Evolutionary conservation across 1,140 invertebrate genomes (phyloP).

Genomic region (Trichoplusia ni): DNA sequence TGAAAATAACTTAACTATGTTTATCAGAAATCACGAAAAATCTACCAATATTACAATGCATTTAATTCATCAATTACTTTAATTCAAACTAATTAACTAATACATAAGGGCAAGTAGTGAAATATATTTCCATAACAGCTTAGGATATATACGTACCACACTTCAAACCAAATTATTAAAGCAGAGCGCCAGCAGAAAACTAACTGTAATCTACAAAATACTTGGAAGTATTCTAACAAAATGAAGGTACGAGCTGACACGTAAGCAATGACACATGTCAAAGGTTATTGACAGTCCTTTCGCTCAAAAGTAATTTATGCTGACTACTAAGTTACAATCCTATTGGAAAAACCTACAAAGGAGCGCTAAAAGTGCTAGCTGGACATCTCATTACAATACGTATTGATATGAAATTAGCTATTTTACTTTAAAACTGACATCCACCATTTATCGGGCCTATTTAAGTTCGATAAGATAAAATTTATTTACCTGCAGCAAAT

Average conservation of each 20-base stretch:
- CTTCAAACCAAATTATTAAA: neutral
- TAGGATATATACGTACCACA: neutral
- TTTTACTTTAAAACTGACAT: neutral
- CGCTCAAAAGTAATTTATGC: constrained; percentile 27
- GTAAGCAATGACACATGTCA: constrained; percentile 82
- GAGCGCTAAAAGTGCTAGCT: neutral
- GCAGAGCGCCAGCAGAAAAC: neutral
- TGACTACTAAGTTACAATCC: constrained; percentile 5
- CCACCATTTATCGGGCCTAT: constrained; percentile 16
- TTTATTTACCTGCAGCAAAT: constrained; percentile 12
- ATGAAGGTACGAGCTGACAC: constrained; percentile 67
- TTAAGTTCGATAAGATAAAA: constrained; percentile 17
- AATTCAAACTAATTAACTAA: neutral
- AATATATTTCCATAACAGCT: neutral
- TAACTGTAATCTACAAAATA: constrained; percentile 25
- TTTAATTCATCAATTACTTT: constrained; percentile 4
- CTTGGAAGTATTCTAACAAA: constrained; percentile 39
- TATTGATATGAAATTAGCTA: neutral
- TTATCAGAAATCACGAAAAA: neutral
- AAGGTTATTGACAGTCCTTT: constrained; percentile 77
- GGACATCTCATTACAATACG: neutral
- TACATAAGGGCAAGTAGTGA: neutral
- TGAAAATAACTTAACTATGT: too few relatives aligned
- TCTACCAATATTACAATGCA: neutral
- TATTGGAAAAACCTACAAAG: neutral